Percentiles rank a stretch among this genome's conserved stretches.
Evolutionary conservation across 2,797 vertebrate genomes (phyloP).

Genomic region (Hippoglossus hippoglossus): DNA sequence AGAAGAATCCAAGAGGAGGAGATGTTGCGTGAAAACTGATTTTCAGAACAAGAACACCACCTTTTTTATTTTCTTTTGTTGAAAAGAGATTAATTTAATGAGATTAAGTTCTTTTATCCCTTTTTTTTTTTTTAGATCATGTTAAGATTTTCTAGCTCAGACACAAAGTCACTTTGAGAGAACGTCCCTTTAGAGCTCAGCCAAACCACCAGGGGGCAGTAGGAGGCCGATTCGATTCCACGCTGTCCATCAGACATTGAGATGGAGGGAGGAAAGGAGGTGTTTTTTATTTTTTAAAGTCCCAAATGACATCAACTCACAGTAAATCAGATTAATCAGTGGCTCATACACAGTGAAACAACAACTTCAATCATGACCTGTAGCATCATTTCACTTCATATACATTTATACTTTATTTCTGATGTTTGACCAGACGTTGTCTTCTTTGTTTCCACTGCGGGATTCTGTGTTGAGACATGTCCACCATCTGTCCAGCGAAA

Average conservation of each 20-base stretch:
- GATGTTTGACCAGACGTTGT: background rate
- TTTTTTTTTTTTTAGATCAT: conserved; percentile 27
- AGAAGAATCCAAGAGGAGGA: conserved; percentile 24
- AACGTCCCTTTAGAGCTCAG: conserved; percentile 16
- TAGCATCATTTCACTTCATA: conserved; percentile 12
- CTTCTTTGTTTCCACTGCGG: background rate
- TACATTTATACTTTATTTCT: too few relatives aligned
- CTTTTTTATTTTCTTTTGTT: conserved; percentile 32
- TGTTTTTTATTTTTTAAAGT: too few relatives aligned
- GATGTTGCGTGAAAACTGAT: conserved; percentile 6
- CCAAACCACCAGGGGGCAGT: conserved; percentile 51
- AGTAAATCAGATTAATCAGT: conserved; percentile 10
- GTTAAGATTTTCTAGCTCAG: conserved; percentile 28
- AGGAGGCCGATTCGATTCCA: conserved; percentile 29
- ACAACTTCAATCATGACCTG: conserved; percentile 26
- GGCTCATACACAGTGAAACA: background rate
- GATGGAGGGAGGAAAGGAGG: background rate
- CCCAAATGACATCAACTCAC: background rate
- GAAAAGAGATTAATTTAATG: conserved; percentile 59
- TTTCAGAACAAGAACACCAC: conserved; percentile 21
- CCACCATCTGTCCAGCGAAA: conserved; percentile 57
- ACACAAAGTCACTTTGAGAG: conserved; percentile 75
- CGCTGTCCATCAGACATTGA: conserved; percentile 2
- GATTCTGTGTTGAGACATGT: conserved; percentile 9
- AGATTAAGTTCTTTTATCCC: conserved; percentile 39